Percentiles rank a stretch among this genome's conserved stretches.
These are phyloP conservation scores for Julus scanicus DNA, from an alignment of 2,888 invertebrate genomes.

Conservation along the genomic window DNA sequence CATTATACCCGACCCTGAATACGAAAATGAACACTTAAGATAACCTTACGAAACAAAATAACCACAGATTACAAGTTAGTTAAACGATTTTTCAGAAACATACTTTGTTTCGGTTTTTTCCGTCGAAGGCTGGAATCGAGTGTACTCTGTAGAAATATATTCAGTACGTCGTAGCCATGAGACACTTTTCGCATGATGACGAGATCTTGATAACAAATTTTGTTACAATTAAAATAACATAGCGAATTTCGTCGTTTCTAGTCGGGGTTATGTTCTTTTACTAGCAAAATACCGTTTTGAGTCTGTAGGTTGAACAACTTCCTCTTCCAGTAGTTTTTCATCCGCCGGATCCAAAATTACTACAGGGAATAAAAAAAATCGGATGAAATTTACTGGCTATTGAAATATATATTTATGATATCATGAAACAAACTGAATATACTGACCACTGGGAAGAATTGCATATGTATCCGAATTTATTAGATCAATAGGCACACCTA, in stretches of 20 bases:
- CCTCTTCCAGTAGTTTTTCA: constrained; percentile 95
- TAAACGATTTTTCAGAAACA: constrained; percentile 56
- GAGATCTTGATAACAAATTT: constrained; percentile 71
- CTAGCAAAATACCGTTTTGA: constrained; percentile 73
- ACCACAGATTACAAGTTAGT: background rate
- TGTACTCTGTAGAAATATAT: constrained; percentile 99
- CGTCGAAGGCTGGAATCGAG: constrained; percentile 94
- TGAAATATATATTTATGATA: background rate
- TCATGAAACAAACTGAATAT: background rate
- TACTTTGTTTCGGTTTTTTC: constrained; percentile 97
- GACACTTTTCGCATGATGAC: constrained; percentile 95
- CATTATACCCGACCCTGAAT: constrained; percentile 88
- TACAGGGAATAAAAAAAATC: constrained; percentile 58
- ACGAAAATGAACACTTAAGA: constrained; percentile 52
- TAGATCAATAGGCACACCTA: constrained; percentile 96
- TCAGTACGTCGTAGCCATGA: constrained; percentile 99
- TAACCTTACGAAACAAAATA: background rate
- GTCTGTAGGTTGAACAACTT: constrained; percentile 86
- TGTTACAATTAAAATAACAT: background rate
- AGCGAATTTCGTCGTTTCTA: background rate
- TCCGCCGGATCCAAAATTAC: constrained; percentile 83
- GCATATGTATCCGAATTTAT: constrained; percentile 95
- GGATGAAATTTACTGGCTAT: constrained; percentile 3
- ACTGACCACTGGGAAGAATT: constrained; percentile 76
- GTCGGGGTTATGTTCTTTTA: background rate